These are phyloP conservation scores for Drosophila pseudotakahashii DNA, from an alignment of 2,888 invertebrate genomes.

Conservation along the genomic window DNA sequence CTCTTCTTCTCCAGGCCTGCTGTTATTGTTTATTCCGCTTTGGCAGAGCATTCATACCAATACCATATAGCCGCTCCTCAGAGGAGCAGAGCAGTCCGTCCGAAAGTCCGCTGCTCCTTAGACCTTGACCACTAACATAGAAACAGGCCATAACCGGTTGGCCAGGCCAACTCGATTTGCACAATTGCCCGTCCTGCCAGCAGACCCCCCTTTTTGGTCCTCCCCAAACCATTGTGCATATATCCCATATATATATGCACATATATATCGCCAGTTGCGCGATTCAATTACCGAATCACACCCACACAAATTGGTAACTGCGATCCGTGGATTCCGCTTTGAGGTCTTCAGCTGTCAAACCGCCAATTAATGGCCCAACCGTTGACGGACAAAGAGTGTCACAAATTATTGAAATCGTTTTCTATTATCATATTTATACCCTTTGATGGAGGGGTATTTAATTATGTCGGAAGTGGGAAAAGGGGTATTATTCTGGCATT, in stretches of 20 bases:
- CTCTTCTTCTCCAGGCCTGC: constrained; percentile 39
- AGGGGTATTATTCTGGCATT: too few relatives aligned
- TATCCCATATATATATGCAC: constrained; percentile 6
- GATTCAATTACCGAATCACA: constrained; percentile 61
- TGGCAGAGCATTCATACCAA: constrained; percentile 54
- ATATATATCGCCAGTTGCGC: constrained; percentile 13
- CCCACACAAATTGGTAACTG: constrained; percentile 52
- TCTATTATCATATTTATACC: constrained; percentile 32
- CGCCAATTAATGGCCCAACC: constrained; percentile 57
- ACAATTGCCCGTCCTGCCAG: constrained; percentile 24
- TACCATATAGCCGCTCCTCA: constrained; percentile 26
- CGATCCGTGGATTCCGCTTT: constrained; percentile 34
- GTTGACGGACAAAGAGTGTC: constrained; percentile 35
- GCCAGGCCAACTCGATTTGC: constrained; percentile 36
- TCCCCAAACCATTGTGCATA: constrained; percentile 7
- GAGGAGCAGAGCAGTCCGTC: constrained; percentile 3
- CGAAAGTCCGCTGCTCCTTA: constrained; percentile 76
- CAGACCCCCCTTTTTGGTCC: background rate
- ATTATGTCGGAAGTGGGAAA: background rate
- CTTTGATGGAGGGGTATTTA: background rate
- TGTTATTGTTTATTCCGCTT: constrained; percentile 71
- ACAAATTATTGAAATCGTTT: constrained; percentile 39
- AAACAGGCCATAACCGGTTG: constrained; percentile 52
- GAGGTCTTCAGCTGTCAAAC: constrained; percentile 56
- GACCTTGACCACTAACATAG: constrained; percentile 84